Evolutionary conservation across 2,797 vertebrate species (phyloP).

Genomic region (Peromyscus eremicus): DNA sequence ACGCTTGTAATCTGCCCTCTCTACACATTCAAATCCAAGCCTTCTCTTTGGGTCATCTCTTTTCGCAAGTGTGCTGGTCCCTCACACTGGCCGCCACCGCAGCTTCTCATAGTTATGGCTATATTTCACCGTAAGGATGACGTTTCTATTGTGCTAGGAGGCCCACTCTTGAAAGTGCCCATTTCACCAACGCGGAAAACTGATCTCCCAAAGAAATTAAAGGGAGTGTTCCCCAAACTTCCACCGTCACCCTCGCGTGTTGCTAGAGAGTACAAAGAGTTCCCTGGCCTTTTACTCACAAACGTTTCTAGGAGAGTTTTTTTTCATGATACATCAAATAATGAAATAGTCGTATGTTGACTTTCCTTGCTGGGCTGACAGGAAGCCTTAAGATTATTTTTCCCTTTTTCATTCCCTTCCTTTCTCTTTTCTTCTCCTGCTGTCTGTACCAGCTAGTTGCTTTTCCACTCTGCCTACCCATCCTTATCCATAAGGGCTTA

Average conservation of each 20-base stretch:
- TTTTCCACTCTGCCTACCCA: background rate
- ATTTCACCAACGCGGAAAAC: background rate
- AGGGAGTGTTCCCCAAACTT: background rate
- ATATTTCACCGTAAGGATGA: background rate
- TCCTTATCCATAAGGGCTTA: background rate
- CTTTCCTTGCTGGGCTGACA: background rate
- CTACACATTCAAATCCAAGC: background rate
- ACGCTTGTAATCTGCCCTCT: background rate
- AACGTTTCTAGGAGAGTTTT: background rate
- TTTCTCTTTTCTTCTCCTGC: background rate
- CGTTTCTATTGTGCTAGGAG: background rate
- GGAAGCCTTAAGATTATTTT: background rate
- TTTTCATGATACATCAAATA: background rate
- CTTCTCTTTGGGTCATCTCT: background rate
- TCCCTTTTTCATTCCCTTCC: background rate
- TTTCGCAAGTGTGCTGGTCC: background rate
- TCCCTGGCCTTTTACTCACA: background rate
- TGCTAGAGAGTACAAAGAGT: background rate
- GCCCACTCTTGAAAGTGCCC: background rate
- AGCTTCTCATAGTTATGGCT: background rate
- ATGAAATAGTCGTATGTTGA: background rate
- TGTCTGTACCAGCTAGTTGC: background rate
- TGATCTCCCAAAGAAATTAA: background rate
- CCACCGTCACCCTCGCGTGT: background rate
- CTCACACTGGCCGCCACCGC: background rate